Conservation (phyloP, 2,113 vertebrate species). For the Ceyx melanurus region DNA sequence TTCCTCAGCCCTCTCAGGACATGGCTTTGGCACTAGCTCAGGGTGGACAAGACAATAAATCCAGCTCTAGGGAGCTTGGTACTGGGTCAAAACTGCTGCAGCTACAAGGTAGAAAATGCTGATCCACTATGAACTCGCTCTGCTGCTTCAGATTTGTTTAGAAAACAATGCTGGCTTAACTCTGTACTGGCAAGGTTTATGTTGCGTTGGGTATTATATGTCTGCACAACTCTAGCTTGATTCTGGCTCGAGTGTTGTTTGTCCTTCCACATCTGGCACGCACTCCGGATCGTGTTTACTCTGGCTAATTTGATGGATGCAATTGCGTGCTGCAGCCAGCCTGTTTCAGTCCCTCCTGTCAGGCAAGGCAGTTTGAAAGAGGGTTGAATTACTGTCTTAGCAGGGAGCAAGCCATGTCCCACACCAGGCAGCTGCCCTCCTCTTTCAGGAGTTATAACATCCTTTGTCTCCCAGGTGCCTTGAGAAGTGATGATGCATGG, state of each 20-base stretch:
- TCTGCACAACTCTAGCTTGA: constrained; percentile 16
- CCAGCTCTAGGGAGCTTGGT: constrained; percentile 39
- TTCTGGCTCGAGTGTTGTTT: constrained; percentile 1
- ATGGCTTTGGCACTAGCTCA: constrained; percentile 26
- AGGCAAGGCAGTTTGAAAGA: background rate
- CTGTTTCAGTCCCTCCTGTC: background rate
- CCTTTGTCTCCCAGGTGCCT: background rate
- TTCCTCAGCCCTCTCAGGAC: constrained; percentile 14
- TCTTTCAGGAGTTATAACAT: background rate
- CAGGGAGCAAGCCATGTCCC: background rate
- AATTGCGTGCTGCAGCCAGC: background rate
- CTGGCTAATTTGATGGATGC: constrained; percentile 15
- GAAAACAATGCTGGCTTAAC: constrained; percentile 61
- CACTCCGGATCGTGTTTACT: background rate
- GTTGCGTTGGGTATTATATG: constrained; percentile 21
- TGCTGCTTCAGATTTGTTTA: constrained; percentile 51
- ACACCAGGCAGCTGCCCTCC: background rate
- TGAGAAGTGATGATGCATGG: background rate
- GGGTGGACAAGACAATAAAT: constrained; percentile 53
- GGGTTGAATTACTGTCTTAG: constrained; percentile 1
- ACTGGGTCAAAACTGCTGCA: constrained; percentile 38
- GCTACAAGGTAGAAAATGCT: constrained; percentile 21
- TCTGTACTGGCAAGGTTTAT: constrained; percentile 44
- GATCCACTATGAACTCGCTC: constrained; percentile 35
- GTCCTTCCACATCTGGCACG: constrained; percentile 43